Base-by-base conservation (phyloP, 2,888 invertebrate species). In the Alloscopus bannaensis region DNA sequence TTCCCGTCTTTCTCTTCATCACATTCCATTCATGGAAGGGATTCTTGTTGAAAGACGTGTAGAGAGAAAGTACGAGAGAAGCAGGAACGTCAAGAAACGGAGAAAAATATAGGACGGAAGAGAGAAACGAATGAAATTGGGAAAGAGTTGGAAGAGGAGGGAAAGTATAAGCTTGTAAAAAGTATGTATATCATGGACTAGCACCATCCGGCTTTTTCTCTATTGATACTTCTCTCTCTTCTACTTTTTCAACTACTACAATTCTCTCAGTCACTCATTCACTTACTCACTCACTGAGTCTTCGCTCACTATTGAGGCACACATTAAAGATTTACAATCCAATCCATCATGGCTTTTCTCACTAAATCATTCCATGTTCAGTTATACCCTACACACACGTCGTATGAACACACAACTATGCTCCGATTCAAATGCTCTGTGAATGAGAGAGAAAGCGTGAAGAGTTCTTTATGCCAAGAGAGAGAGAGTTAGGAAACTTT, bases 331-430 rank as follows among this genome's bases (percentile, higher is more conserved):
- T 84, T 83, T 80, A 84, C 76, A 80, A 73, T 55, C 73, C 80
- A 84, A 84, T 84, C 84, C 83, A 84, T 84, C 83, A 84, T 81
- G 82, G 81, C 80, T 80, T 82, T 83, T 84, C 81, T 81, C 84
- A 82, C 80, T 83, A 82, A 81, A 83, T 82, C 84, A 84, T 84
- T 81, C 79, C 68, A 78, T 83, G 70, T 66, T 78, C 76, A 45
- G 57, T 11, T 55, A 60, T 71, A 62, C 24, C 8, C 6, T 62
- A 22, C 40, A 59, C n/a, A 45, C 28, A 52, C 42, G n/a, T 4
- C 50, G 50, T n/a, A 4, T 28, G 26, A 45, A 18, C 29, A 64
- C 47, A n/a, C n/a, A n/a, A n/a, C n/a, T n/a, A n/a, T 64, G 4
- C 20, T 50, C 28, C 18, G 64, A 64, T 64, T 60, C 60, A 60